phyloP scores from a whole-genome alignment of 2,888 invertebrate species.

The Pristionchus arcanus region DNA sequence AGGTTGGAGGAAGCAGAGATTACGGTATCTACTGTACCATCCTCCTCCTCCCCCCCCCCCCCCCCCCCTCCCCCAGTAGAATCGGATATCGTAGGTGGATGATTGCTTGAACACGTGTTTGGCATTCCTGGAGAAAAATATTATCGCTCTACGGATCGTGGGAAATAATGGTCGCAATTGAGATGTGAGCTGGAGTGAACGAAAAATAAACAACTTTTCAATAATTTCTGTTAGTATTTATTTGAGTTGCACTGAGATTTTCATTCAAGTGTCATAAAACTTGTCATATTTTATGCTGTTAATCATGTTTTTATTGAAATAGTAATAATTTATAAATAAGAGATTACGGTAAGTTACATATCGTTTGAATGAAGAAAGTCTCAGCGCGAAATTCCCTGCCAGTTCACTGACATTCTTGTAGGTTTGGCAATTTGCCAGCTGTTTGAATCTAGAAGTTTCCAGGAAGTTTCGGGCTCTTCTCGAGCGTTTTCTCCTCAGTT shows the following conservation, averaged over 20 bases:
- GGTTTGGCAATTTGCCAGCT: background rate
- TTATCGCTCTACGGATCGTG: background rate
- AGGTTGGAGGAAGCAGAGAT: background rate
- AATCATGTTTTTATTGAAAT: background rate
- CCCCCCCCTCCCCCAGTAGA: background rate
- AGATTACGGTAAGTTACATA: too few species aligned
- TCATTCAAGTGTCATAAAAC: too few species aligned
- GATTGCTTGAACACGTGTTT: background rate
- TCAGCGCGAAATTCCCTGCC: too few species aligned
- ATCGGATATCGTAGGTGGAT: background rate
- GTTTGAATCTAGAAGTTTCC: background rate
- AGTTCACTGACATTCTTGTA: too few species aligned
- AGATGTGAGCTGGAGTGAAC: background rate
- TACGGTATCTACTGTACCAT: conserved; percentile 48
- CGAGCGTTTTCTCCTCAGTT: background rate
- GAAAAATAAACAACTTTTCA: background rate
- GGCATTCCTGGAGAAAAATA: background rate
- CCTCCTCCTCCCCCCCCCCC: too few species aligned
- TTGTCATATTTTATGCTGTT: too few species aligned
- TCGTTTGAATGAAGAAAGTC: too few species aligned
- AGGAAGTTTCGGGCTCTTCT: background rate
- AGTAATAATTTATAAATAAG: background rate
- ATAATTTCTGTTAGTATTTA: background rate
- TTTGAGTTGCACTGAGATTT: too few species aligned
- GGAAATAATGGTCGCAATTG: background rate